A percentile compares a stretch with the other conserved stretches of the same genome.
phyloP scores from a whole-genome alignment of 2,888 invertebrate genomes.

The Aricia artaxerxes region DNA sequence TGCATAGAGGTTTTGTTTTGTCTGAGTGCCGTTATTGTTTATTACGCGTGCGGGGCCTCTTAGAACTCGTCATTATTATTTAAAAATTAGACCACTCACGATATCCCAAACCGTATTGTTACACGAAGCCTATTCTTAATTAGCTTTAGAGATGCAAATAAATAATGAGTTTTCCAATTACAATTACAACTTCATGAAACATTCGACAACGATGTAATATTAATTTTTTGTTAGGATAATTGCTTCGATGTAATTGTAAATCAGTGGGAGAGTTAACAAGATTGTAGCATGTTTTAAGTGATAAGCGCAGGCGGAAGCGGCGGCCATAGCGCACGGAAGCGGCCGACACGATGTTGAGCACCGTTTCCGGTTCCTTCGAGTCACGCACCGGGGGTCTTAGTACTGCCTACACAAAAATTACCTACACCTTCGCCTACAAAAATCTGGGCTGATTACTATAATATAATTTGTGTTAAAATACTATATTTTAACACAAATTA shows the following conservation, averaged over 20 bases:
- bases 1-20: constrained; percentile 50
- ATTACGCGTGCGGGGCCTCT: constrained; percentile 44
- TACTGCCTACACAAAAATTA: constrained; percentile 39
- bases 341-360: constrained; percentile 48
- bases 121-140: constrained; percentile 1
- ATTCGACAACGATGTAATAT: not conserved
- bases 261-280: constrained; percentile 42
- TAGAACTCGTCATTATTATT: constrained; percentile 44
- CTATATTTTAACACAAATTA: no score
- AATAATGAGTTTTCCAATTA: constrained; percentile 7
- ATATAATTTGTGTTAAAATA: no score
- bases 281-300: constrained; percentile 51
- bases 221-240: not conserved
- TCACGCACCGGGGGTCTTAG: constrained; percentile 60
- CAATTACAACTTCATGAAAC: constrained; percentile 4
- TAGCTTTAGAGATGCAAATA: constrained; percentile 14
- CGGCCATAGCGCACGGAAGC: constrained; percentile 60
- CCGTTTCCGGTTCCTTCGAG: constrained; percentile 61
- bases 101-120: constrained; percentile 30
- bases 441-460: no score
- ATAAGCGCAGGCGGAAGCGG: constrained; percentile 52
- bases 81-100: constrained; percentile 40
- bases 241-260: constrained; percentile 14
- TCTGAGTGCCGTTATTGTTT: constrained; percentile 51
- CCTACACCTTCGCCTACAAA: no score